A percentile compares a stretch with the other conserved stretches of the same genome.
These are phyloP conservation scores for Pomatorhinus ruficollis DNA, from an alignment of 2,113 vertebrate species.

Conservation along the genomic window DNA sequence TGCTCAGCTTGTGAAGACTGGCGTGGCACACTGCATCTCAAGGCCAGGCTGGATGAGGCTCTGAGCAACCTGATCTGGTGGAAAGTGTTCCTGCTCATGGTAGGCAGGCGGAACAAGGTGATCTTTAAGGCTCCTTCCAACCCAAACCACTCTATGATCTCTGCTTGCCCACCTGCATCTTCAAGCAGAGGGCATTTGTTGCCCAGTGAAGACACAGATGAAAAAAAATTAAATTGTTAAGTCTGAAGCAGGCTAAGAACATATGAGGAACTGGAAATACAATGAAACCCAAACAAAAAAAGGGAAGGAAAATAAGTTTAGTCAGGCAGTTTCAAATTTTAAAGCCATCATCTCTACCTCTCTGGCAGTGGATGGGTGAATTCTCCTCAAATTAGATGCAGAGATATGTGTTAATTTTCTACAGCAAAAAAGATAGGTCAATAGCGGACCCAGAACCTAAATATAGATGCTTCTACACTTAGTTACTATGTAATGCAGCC, in stretches of 20 bases:
- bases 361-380: not conserved
- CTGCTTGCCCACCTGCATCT: not conserved
- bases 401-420: not conserved
- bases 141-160: accelerated
- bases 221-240: not conserved
- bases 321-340: not conserved
- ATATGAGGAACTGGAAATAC: not conserved
- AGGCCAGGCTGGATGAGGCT: not conserved
- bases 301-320: not conserved
- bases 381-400: not conserved
- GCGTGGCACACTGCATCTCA: not conserved
- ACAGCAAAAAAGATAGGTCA: slow-evolving; percentile 14
- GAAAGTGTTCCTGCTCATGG: not conserved
- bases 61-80: not conserved
- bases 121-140: not conserved
- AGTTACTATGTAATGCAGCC: slow-evolving; percentile 55
- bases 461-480: slow-evolving; percentile 63
- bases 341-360: not conserved
- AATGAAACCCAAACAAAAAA: not conserved
- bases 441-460: slow-evolving; percentile 36
- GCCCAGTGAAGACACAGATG: not conserved
- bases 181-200: not conserved
- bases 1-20: not conserved
- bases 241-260: not conserved
- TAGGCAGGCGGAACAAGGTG: not conserved